Evolutionary conservation across 2,888 invertebrate genomes (phyloP).

Genomic region (Aleiodes alternator): DNA sequence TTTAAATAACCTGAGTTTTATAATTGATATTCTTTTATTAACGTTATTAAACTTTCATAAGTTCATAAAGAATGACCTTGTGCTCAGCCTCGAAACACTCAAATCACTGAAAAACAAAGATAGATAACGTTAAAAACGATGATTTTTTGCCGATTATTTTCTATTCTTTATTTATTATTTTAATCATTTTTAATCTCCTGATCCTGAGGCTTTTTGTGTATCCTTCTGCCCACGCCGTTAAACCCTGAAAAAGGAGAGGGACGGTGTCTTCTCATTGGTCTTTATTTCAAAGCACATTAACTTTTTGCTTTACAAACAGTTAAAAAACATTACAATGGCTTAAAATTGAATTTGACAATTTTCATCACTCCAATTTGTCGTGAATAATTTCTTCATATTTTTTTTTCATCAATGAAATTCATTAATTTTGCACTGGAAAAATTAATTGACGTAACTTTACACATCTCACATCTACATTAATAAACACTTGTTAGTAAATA

Average conservation of each 20-base stretch:
- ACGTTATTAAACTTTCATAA: constrained; percentile 63
- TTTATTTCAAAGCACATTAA: constrained; percentile 10
- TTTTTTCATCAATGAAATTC: too few species aligned
- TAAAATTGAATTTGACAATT: not conserved
- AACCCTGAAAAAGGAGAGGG: constrained; percentile 42
- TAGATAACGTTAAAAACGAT: constrained; percentile 55
- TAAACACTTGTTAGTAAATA: constrained; percentile 1
- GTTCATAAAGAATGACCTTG: constrained; percentile 74
- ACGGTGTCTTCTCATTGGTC: not conserved
- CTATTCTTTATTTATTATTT: constrained; percentile 31
- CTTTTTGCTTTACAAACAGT: not conserved
- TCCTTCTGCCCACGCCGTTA: constrained; percentile 15
- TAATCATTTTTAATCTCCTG: constrained; percentile 38
- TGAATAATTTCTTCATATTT: too few species aligned
- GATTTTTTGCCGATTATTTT: constrained; percentile 36
- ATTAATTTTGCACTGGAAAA: not conserved
- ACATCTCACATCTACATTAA: not conserved
- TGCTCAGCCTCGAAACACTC: constrained; percentile 71
- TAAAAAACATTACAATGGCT: not conserved
- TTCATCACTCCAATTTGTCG: too few species aligned
- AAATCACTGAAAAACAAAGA: constrained; percentile 72
- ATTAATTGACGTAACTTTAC: not conserved
- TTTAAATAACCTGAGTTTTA: constrained; percentile 55
- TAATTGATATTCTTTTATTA: constrained; percentile 61
- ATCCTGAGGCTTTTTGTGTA: constrained; percentile 40